phyloP scores from a whole-genome alignment of 2,113 vertebrate species.

The Oncorhynchus nerka region DNA sequence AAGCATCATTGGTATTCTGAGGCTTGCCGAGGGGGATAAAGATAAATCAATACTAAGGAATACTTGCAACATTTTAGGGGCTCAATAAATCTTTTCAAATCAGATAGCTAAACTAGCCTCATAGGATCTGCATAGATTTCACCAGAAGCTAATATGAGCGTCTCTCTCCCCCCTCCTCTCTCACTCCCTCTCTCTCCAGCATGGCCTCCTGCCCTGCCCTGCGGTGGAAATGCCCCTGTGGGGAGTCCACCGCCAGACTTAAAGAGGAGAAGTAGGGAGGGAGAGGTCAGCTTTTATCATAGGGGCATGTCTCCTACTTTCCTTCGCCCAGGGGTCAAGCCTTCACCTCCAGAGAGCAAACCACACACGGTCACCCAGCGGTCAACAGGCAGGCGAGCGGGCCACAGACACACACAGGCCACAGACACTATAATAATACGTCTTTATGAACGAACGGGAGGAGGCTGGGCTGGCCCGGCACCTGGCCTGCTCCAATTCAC shows the following conservation, averaged over 20 bases:
- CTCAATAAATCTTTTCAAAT: no score
- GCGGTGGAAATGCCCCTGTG: conserved; percentile 44
- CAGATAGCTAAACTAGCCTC: no score
- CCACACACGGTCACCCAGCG: conserved; percentile 86
- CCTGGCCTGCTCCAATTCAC: neutral
- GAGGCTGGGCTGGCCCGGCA: no score
- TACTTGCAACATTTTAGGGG: no score
- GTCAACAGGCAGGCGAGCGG: conserved; percentile 65
- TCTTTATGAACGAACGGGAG: conserved; percentile 9
- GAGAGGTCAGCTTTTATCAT: conserved; percentile 77
- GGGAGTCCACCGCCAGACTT: conserved; percentile 60
- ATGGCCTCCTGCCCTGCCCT: neutral
- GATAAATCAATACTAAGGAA: no score
- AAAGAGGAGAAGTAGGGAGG: conserved; percentile 49
- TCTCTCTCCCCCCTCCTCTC: neutral
- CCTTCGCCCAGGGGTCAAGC: conserved; percentile 83
- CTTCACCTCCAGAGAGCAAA: conserved; percentile 87
- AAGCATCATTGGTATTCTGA: no score
- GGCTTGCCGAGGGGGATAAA: no score
- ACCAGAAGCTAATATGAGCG: no score
- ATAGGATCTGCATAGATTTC: no score
- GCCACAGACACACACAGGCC: neutral
- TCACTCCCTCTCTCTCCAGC: neutral
- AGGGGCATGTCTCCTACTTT: conserved; percentile 85
- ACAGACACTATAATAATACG: neutral